These are phyloP conservation scores for Grammomys surdaster DNA, from an alignment of 2,113 vertebrate species.

Conservation along the genomic window DNA sequence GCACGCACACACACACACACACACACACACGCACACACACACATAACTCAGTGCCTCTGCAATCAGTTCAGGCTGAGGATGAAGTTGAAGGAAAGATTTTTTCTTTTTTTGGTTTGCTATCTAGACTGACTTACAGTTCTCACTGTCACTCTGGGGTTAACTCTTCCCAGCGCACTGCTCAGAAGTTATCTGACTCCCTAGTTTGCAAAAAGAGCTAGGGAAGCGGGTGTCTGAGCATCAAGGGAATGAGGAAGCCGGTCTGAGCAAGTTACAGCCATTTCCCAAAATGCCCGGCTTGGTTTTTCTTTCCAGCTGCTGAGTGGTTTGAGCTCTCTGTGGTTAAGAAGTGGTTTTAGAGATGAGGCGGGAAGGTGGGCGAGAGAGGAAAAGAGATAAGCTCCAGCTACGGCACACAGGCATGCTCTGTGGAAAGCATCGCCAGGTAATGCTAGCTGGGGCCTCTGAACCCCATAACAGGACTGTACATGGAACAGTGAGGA, in stretches of 20 bases:
- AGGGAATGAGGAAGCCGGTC: background rate
- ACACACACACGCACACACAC: background rate
- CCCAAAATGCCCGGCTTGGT: background rate
- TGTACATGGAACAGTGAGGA: background rate
- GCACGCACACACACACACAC: background rate
- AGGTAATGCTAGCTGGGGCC: background rate
- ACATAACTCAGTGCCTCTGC: background rate
- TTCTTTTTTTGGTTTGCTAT: background rate
- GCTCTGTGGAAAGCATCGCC: fast-evolving
- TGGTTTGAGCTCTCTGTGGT: background rate
- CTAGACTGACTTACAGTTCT: background rate
- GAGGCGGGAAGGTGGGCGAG: background rate
- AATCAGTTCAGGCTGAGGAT: background rate
- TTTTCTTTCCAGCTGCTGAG: background rate
- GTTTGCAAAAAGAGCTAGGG: background rate
- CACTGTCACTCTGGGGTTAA: background rate
- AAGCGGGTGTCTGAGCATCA: no score
- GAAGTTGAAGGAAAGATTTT: background rate
- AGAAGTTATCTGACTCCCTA: no score
- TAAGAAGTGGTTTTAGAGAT: background rate
- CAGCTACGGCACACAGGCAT: fast-evolving
- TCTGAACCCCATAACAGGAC: background rate
- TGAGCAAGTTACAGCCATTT: background rate
- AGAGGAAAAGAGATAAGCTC: background rate
- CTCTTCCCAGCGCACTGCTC: background rate